A percentile compares a stretch with the other conserved stretches of the same genome.
These are phyloP conservation scores for Antedon mediterranea DNA, from an alignment of 53 echinoderm and acorn worm genomes.

Conservation along the genomic window DNA sequence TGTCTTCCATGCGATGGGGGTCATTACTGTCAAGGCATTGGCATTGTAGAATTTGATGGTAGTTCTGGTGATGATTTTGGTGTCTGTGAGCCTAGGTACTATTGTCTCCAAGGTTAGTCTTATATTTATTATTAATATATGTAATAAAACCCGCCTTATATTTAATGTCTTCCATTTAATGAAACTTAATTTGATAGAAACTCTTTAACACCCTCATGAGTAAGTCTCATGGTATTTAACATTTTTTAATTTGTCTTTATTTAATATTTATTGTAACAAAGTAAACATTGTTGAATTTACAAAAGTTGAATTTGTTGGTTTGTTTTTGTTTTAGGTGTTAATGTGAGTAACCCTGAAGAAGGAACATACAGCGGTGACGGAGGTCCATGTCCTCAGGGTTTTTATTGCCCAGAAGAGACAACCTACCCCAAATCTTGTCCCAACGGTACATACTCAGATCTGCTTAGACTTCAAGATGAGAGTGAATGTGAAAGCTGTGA, in stretches of 20 bases:
- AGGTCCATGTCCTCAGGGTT: slow-evolving; percentile 82
- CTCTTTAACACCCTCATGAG: no score
- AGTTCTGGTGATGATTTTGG: slow-evolving; percentile 22
- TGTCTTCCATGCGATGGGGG: slow-evolving; percentile 48
- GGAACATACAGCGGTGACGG: slow-evolving; percentile 80
- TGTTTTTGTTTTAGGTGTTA: slow-evolving; percentile 39
- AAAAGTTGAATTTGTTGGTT: no score
- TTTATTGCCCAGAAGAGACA: slow-evolving; percentile 65
- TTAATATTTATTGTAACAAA: no score
- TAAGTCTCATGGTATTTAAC: no score
- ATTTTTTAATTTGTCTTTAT: no score
- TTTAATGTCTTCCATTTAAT: no score
- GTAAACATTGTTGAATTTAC: no score
- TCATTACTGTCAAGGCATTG: slow-evolving; percentile 19
- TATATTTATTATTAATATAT: background rate
- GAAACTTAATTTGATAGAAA: no score
- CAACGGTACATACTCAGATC: slow-evolving; percentile 84
- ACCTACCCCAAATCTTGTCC: slow-evolving; percentile 51
- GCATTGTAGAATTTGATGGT: slow-evolving; percentile 2
- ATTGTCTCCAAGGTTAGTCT: slow-evolving; percentile 62
- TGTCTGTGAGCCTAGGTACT: slow-evolving; percentile 81
- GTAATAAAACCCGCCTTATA: no score
- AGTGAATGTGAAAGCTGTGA: slow-evolving; percentile 57
- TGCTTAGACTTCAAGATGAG: slow-evolving; percentile 16
- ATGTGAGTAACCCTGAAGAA: slow-evolving; percentile 63